Percentiles rank a stretch among this genome's conserved stretches.
Evolutionary conservation across 2,888 invertebrate species (phyloP).

Genomic region (Philhelius pedissequus): DNA sequence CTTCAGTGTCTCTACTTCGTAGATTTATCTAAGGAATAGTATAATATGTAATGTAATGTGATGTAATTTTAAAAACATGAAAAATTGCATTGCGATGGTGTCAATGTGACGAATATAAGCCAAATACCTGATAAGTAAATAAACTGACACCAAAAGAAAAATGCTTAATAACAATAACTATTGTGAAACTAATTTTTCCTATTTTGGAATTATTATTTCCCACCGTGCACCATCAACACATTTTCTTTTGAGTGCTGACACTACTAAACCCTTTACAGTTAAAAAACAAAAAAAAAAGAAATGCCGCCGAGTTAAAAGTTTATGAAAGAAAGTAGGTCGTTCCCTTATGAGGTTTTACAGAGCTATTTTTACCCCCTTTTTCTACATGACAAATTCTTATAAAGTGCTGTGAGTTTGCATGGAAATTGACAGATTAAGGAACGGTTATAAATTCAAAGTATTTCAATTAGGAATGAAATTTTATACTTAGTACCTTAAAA

Average conservation of each 20-base stretch:
- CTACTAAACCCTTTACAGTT: constrained; percentile 2
- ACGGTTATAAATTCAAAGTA: constrained; percentile 37
- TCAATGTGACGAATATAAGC: no score
- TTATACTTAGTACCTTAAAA: not conserved
- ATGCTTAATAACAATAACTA: no score
- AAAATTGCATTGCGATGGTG: no score
- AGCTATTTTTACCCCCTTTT: constrained; percentile 8
- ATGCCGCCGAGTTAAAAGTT: not conserved
- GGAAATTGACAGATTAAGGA: constrained; percentile 42
- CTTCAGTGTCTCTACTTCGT: no score
- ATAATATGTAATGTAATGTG: no score
- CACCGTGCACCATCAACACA: not conserved
- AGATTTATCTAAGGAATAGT: no score
- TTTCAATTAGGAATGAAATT: constrained; percentile 40
- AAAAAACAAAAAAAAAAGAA: not conserved
- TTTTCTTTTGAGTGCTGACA: not conserved
- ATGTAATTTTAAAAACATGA: no score
- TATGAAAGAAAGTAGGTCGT: constrained; percentile 17
- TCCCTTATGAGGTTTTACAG: constrained; percentile 1
- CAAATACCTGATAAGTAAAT: no score
- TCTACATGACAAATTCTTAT: constrained; percentile 34
- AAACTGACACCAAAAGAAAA: no score
- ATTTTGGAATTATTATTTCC: not conserved
- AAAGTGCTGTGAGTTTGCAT: constrained; percentile 38
- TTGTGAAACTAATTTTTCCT: not conserved